Evolutionary conservation across 2,113 vertebrate species (phyloP).

Genomic region (Bambusicola thoracicus): DNA sequence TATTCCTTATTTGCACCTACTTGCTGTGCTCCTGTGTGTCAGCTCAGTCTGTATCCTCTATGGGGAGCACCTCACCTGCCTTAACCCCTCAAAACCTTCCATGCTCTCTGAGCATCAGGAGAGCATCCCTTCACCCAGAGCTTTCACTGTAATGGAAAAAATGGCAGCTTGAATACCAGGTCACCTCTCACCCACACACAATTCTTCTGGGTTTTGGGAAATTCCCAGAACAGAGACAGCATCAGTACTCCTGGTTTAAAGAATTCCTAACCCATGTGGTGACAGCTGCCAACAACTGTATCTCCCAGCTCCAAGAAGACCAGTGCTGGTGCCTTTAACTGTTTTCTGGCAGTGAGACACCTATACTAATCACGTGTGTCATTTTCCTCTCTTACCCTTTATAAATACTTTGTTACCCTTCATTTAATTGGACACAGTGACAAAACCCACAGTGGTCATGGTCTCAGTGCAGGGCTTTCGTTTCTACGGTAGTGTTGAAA

Average conservation of each 20-base stretch:
- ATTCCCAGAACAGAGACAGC: not conserved
- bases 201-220: not conserved
- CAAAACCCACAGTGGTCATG: not conserved
- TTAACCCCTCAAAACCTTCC: accelerated
- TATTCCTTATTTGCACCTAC: accelerated
- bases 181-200: not conserved
- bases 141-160: not conserved
- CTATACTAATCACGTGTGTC: accelerated
- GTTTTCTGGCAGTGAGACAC: not conserved
- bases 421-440: not conserved
- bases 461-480: accelerated
- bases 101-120: accelerated
- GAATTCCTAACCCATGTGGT: not conserved
- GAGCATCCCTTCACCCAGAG: not conserved
- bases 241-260: not conserved
- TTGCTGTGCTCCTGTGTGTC: accelerated
- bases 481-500: accelerated
- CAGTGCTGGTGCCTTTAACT: not conserved
- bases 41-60: accelerated
- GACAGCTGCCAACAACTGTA: not conserved
- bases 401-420: not conserved
- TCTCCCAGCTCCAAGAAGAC: not conserved
- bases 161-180: not conserved
- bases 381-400: not conserved
- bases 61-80: not conserved